Evolutionary conservation across 2,888 invertebrate genomes (phyloP).

Genomic region (Trissolcus japonicus): DNA sequence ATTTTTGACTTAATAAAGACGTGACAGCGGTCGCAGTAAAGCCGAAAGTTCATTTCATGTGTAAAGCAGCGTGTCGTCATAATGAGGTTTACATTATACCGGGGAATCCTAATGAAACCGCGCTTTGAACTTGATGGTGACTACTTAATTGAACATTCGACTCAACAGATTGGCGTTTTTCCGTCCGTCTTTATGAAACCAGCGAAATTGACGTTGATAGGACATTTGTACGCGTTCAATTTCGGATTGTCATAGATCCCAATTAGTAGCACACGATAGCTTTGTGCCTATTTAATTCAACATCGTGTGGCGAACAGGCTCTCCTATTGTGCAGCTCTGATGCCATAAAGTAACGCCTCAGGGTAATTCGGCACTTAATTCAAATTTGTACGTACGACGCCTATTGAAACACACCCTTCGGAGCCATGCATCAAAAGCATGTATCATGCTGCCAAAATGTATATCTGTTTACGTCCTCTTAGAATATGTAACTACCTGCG

Average conservation of each 20-base stretch:
- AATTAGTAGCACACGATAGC: slow-evolving; percentile 17
- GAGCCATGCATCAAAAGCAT: slow-evolving; percentile 29
- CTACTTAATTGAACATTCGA: slow-evolving; percentile 34
- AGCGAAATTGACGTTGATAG: no score
- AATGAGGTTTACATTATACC: slow-evolving; percentile 47
- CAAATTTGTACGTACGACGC: slow-evolving; percentile 40
- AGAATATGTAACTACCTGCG: slow-evolving; percentile 30
- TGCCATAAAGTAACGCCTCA: slow-evolving; percentile 41
- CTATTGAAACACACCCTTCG: slow-evolving; percentile 21
- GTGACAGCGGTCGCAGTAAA: slow-evolving; percentile 22
- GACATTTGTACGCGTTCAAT: slow-evolving; percentile 9
- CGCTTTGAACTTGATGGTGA: slow-evolving; percentile 36
- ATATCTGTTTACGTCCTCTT: slow-evolving; percentile 34
- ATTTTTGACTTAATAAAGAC: slow-evolving; percentile 35
- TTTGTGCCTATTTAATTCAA: slow-evolving; percentile 40
- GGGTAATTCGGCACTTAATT: slow-evolving; percentile 45
- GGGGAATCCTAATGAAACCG: slow-evolving; percentile 36
- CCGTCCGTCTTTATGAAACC: neutral
- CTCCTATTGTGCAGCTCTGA: slow-evolving; percentile 26
- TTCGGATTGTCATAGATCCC: slow-evolving; percentile 22
- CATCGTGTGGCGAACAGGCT: slow-evolving; percentile 13
- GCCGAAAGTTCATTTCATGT: slow-evolving; percentile 35
- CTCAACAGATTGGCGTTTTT: slow-evolving; percentile 29
- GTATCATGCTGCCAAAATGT: slow-evolving; percentile 36
- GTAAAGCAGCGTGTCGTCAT: slow-evolving; percentile 22